Percentiles rank a stretch among this genome's conserved stretches.
Evolutionary conservation across 2,797 vertebrate species (phyloP).

Genomic region (Myotis pilosus): DNA sequence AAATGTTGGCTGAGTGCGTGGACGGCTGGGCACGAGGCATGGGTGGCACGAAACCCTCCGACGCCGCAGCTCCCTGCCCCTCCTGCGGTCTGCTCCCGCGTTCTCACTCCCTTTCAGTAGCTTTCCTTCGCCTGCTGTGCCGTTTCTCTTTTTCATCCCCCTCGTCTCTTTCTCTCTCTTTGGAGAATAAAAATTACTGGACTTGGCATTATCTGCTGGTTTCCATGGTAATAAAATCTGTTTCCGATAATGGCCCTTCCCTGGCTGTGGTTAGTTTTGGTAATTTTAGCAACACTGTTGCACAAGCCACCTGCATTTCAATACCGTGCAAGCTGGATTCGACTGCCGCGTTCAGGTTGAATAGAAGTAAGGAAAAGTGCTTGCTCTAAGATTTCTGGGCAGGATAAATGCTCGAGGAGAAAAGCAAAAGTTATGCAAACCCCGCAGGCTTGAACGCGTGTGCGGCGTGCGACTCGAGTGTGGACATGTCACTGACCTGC

Average conservation of each 20-base stretch:
- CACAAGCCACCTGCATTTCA: conserved; percentile 79
- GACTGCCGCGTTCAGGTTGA: conserved; percentile 65
- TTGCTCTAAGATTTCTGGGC: conserved; percentile 41
- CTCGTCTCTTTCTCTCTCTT: conserved; percentile 56
- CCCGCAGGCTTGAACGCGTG: neutral
- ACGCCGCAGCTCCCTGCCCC: neutral
- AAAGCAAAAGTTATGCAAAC: conserved; percentile 47
- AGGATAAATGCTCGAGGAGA: conserved; percentile 46
- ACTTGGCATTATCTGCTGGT: conserved; percentile 80
- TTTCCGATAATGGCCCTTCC: conserved; percentile 82
- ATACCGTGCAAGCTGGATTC: conserved; percentile 41
- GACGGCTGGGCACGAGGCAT: neutral
- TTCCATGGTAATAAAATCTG: conserved; percentile 86
- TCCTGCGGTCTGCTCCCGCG: neutral
- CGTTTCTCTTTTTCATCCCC: neutral
- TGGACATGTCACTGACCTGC: neutral
- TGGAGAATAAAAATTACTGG: conserved; percentile 54
- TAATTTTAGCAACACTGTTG: conserved; percentile 82
- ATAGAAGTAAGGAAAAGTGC: conserved; percentile 65
- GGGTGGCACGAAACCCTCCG: neutral
- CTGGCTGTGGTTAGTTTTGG: conserved; percentile 78
- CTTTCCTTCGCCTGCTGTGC: neutral
- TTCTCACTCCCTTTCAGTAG: neutral
- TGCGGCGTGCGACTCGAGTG: neutral
- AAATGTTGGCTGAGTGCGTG: neutral